These are phyloP conservation scores for Clitarchus hookeri DNA, from an alignment of 2,888 invertebrate genomes.

Conservation along the genomic window DNA sequence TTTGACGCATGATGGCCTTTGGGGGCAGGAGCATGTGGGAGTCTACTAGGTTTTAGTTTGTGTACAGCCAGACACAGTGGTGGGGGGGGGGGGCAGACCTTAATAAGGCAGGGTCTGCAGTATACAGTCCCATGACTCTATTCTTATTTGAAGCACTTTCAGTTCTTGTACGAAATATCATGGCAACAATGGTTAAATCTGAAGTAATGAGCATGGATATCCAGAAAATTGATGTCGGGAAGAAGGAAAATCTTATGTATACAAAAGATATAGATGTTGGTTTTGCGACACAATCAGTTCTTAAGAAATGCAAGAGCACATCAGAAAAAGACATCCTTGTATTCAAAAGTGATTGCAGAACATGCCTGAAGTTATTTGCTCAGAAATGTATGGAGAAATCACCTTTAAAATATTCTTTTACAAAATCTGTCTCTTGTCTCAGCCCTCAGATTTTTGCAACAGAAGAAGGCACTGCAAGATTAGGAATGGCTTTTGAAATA, in stretches of 20 bases:
- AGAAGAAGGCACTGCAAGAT: background rate
- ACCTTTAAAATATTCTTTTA: background rate
- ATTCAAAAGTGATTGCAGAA: background rate
- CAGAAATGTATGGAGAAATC: slow-evolving; percentile 8
- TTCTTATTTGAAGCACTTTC: background rate
- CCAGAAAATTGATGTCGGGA: background rate
- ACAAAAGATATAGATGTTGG: background rate
- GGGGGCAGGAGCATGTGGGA: too few species aligned
- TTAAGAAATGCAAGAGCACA: background rate
- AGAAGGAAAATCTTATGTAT: background rate
- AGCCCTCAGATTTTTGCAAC: background rate
- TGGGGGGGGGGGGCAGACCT: too few species aligned
- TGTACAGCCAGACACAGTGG: too few species aligned
- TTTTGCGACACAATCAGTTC: background rate
- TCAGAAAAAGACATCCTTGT: background rate
- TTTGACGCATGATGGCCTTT: too few species aligned
- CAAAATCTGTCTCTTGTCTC: background rate
- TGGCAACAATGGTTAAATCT: background rate
- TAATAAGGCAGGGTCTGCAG: too few species aligned
- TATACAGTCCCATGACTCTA: background rate
- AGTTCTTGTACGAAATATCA: background rate
- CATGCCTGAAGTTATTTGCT: background rate
- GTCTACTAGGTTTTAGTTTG: too few species aligned
- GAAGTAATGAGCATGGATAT: background rate
- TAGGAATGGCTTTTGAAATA: background rate